Evolutionary conservation across 2,888 invertebrate species (phyloP).

Genomic region (Achlya flavicornis): DNA sequence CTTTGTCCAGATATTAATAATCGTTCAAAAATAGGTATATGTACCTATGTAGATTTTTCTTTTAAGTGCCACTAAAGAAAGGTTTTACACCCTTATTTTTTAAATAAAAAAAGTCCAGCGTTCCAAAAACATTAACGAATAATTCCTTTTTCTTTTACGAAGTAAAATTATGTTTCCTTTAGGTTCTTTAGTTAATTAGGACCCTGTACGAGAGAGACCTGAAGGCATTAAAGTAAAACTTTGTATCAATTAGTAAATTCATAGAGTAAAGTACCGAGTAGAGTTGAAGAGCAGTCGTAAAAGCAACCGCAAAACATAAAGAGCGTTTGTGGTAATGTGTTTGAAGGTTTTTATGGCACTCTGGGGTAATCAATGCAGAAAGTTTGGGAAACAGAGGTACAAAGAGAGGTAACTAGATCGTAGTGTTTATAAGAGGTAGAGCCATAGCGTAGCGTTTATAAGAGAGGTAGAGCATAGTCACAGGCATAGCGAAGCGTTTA

Average conservation of each 20-base stretch:
- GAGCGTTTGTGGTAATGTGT: not conserved
- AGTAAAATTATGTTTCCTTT: not conserved
- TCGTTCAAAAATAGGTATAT: no score
- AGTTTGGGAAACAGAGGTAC: no score
- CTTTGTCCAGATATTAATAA: no score
- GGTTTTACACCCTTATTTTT: not conserved
- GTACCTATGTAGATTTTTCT: no score
- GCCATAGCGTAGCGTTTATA: no score
- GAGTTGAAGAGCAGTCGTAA: not conserved
- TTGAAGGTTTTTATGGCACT: not conserved
- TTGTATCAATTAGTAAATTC: constrained; percentile 1
- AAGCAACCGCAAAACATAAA: not conserved
- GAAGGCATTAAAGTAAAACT: not conserved
- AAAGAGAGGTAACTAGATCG: no score
- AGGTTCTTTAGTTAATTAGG: not conserved
- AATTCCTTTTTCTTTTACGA: no score
- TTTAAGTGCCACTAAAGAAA: not conserved
- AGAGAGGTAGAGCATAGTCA: no score
- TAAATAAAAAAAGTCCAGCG: no score
- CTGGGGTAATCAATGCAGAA: not conserved
- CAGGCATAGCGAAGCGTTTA: no score
- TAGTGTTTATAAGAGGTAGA: no score
- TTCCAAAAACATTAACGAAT: no score
- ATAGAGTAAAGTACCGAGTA: not conserved
- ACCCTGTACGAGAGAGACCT: not conserved